Conservation (phyloP, 2,797 vertebrate genomes). For the Lepilemur ruficaudatus region DNA sequence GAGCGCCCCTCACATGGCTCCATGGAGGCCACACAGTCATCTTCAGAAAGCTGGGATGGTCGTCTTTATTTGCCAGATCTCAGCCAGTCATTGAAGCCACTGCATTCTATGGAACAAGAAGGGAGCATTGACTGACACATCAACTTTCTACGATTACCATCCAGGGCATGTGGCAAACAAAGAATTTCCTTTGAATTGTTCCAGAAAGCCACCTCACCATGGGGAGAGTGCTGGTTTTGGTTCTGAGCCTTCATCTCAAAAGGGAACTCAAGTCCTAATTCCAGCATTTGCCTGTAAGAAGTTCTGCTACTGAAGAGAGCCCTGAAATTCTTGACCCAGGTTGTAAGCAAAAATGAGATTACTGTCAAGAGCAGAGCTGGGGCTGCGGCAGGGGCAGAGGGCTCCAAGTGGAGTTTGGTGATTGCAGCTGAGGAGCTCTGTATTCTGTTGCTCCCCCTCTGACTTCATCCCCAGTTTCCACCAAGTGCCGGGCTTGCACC, state of each 20-base stretch:
- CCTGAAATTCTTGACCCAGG: not conserved
- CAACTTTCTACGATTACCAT: not conserved
- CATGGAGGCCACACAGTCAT: not conserved
- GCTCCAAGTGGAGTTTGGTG: not conserved
- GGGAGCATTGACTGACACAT: not conserved
- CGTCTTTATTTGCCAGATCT: not conserved
- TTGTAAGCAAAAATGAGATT: not conserved
- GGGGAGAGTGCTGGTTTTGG: not conserved
- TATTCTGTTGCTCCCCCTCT: not conserved
- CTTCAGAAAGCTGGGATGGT: not conserved
- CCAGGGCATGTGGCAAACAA: not conserved
- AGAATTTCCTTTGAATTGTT: not conserved
- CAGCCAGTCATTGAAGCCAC: not conserved
- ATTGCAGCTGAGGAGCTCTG: not conserved
- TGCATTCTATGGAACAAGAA: not conserved
- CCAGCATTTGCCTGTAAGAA: not conserved
- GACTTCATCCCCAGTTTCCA: not conserved
- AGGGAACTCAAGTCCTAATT: not conserved
- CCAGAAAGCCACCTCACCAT: not conserved
- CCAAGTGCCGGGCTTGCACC: not conserved
- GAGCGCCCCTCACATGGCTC: not conserved
- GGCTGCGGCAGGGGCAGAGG: fast-evolving
- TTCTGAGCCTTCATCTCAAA: not conserved
- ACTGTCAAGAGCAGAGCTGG: not conserved
- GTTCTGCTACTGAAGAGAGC: not conserved